phyloP scores from a whole-genome alignment of 2,113 vertebrate species.

The Antennarius striatus region DNA sequence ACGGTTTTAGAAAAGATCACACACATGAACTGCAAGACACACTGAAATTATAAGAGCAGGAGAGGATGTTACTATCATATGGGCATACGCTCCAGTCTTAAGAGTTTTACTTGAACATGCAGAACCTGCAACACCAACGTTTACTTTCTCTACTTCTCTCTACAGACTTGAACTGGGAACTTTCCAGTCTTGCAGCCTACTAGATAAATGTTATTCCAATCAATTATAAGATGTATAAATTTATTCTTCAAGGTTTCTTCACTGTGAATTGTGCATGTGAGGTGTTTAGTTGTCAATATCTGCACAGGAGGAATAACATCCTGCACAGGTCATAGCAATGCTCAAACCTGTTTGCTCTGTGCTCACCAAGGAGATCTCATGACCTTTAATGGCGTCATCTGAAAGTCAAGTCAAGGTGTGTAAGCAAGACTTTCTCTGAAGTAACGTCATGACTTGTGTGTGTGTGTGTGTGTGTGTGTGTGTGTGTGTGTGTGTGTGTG shows the following conservation, averaged over 20 bases:
- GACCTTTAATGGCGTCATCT: too few relatives aligned
- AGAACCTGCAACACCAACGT: background rate
- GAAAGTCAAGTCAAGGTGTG: too few relatives aligned
- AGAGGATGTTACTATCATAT: background rate
- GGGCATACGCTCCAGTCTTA: background rate
- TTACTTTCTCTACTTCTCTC: background rate
- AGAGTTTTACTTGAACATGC: background rate
- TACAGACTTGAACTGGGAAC: background rate
- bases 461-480: too few relatives aligned
- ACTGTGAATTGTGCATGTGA: background rate
- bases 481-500: too few relatives aligned
- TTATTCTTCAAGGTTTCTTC: too few relatives aligned
- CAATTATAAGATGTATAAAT: background rate
- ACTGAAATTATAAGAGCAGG: background rate
- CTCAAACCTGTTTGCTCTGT: background rate
- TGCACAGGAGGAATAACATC: too few relatives aligned
- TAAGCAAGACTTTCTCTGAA: too few relatives aligned
- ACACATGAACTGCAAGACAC: background rate
- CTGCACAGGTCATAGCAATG: background rate
- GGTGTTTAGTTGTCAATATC: background rate
- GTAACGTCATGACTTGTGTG: too few relatives aligned
- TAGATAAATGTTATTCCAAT: background rate
- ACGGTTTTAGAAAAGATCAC: background rate
- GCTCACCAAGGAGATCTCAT: background rate
- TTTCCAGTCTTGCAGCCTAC: background rate